Evolutionary conservation across 2,888 invertebrate genomes (phyloP).

Genomic region (Drosophila maculinotata): DNA sequence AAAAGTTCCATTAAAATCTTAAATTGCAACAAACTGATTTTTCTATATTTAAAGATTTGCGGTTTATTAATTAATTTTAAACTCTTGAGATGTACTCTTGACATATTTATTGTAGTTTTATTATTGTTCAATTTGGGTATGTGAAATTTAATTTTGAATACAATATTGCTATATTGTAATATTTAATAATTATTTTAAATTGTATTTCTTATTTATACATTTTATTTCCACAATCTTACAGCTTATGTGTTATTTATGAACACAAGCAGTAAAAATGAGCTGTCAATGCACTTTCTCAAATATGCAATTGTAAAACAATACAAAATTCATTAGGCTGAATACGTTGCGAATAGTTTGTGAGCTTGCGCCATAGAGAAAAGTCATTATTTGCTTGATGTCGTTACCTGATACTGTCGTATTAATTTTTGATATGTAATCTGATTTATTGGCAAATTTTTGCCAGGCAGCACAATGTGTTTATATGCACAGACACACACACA

Average conservation of each 20-base stretch:
- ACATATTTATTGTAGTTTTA: neutral
- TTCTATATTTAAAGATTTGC: too few relatives aligned
- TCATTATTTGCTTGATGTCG: slow-evolving; percentile 54
- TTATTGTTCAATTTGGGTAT: too few relatives aligned
- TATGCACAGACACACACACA: slow-evolving; percentile 12
- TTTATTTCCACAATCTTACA: slow-evolving; percentile 4
- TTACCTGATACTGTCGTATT: slow-evolving; percentile 47
- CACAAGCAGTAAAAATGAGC: slow-evolving; percentile 8
- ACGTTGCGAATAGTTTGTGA: slow-evolving; percentile 19
- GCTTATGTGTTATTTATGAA: slow-evolving; percentile 7
- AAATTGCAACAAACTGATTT: neutral
- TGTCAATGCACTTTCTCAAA: slow-evolving; percentile 25
- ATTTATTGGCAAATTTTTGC: slow-evolving; percentile 60
- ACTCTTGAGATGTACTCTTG: neutral
- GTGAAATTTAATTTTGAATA: neutral
- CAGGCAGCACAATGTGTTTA: slow-evolving; percentile 23
- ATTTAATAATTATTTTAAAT: neutral
- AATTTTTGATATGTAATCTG: slow-evolving; percentile 56
- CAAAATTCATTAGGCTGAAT: slow-evolving; percentile 45
- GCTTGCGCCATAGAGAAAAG: slow-evolving; percentile 31
- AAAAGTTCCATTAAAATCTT: neutral
- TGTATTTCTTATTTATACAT: neutral
- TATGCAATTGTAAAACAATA: slow-evolving; percentile 37
- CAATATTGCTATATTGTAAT: too few relatives aligned
- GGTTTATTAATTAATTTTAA: neutral